Evolutionary conservation across 2,113 vertebrate species (phyloP).

Genomic region (Bos javanicus): DNA sequence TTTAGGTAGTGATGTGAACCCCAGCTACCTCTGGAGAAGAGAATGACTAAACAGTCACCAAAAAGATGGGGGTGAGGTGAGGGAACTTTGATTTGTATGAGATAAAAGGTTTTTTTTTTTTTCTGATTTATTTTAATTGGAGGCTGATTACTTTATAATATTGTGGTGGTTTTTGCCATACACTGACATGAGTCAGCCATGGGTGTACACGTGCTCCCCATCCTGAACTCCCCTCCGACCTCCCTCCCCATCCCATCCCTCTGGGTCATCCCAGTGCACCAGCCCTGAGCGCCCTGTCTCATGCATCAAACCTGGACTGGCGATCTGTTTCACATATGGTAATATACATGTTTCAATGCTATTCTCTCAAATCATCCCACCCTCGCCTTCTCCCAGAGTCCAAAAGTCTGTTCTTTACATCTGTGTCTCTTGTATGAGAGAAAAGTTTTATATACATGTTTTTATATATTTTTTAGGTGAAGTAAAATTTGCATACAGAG

Average conservation of each 20-base stretch:
- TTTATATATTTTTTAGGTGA: not conserved
- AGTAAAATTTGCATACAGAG: not conserved
- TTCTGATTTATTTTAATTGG: not conserved
- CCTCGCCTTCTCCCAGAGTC: not conserved
- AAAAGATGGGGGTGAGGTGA: not conserved
- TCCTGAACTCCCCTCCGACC: not conserved
- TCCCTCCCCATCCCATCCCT: not conserved
- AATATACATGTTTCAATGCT: not conserved
- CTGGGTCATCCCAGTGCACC: not conserved
- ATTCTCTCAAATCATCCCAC: not conserved
- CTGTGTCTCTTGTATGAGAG: not conserved
- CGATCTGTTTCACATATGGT: accelerated
- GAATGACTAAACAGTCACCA: not conserved
- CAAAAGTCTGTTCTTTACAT: not conserved
- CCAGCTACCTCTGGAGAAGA: not conserved
- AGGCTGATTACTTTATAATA: not conserved
- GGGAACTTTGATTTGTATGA: not conserved
- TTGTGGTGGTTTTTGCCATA: not conserved
- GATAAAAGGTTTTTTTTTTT: not conserved
- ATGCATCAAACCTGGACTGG: not conserved
- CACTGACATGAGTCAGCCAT: not conserved
- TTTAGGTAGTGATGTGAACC: not conserved
- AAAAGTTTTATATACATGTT: not conserved
- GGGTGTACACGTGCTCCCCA: not conserved
- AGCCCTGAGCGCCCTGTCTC: not conserved